Conservation (phyloP, 1,140 invertebrate genomes). For the Cydia fagiglandana region DNA sequence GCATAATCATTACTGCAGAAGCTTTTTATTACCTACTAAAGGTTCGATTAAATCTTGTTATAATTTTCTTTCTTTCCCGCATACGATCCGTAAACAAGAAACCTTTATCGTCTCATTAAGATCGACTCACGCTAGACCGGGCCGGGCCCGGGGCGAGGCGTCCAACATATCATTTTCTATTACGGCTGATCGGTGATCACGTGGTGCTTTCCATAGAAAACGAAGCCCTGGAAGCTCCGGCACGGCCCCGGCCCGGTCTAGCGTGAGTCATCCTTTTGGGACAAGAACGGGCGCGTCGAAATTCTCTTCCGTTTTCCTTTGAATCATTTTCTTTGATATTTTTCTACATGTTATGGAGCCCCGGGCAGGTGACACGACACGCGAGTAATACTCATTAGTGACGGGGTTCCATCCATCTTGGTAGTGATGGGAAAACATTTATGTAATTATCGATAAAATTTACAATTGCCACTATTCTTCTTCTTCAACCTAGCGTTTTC, state of each 20-base stretch:
- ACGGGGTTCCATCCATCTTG: constrained; percentile 18
- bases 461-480: no score
- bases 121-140: no score
- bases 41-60: not conserved
- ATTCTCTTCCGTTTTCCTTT: constrained; percentile 17
- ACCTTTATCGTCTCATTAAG: constrained; percentile 10
- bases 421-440: constrained; percentile 7
- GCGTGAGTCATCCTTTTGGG: not conserved
- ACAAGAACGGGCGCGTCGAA: not conserved
- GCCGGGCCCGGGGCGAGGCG: no score
- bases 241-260: no score
- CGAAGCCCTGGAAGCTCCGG: no score
- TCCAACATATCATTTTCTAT: no score
- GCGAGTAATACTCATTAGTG: constrained; percentile 30
- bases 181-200: no score
- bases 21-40: no score
- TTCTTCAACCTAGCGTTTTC: no score
- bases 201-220: no score
- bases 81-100: not conserved
- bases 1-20: not conserved
- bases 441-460: not conserved
- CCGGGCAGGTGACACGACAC: constrained; percentile 27
- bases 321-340: constrained; percentile 29
- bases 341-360: constrained; percentile 11
- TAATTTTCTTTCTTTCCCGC: not conserved